These are phyloP conservation scores for Ormyrus pomaceus DNA, from an alignment of 2,888 invertebrate species.

Conservation along the genomic window DNA sequence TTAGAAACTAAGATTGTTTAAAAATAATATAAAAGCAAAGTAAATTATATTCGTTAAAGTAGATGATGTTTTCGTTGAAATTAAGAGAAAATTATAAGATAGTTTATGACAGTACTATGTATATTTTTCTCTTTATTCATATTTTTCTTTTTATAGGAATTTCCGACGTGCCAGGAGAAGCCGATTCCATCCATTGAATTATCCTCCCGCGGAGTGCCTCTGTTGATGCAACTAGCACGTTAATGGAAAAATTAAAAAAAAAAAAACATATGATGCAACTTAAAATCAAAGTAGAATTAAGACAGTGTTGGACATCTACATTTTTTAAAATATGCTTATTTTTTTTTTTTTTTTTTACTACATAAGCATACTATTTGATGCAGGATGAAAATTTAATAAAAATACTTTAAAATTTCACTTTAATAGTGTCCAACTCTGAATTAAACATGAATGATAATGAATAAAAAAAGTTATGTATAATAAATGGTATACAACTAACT, in stretches of 20 bases:
- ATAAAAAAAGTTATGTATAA: conserved; percentile 1
- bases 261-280: conserved; percentile 30
- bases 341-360: no score
- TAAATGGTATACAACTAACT: background rate
- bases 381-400: no score
- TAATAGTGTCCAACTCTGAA: conserved; percentile 23
- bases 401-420: background rate
- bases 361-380: no score
- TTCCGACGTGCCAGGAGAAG: background rate
- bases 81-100: conserved; percentile 31
- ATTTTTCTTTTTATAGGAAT: background rate
- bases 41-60: conserved; percentile 19
- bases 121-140: conserved; percentile 27
- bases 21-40: conserved; percentile 9
- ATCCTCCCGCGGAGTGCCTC: conserved; percentile 25
- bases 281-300: conserved; percentile 12
- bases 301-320: conserved; percentile 33
- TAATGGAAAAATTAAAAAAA: conserved; percentile 51
- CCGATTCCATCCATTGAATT: conserved; percentile 39
- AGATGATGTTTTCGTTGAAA: conserved; percentile 32
- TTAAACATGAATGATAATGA: conserved; percentile 7
- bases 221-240: conserved; percentile 39
- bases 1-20: conserved; percentile 25
- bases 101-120: conserved; percentile 46
- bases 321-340: background rate